Conservation (phyloP, 2,888 invertebrate species). For the Alsophila aescularia region DNA sequence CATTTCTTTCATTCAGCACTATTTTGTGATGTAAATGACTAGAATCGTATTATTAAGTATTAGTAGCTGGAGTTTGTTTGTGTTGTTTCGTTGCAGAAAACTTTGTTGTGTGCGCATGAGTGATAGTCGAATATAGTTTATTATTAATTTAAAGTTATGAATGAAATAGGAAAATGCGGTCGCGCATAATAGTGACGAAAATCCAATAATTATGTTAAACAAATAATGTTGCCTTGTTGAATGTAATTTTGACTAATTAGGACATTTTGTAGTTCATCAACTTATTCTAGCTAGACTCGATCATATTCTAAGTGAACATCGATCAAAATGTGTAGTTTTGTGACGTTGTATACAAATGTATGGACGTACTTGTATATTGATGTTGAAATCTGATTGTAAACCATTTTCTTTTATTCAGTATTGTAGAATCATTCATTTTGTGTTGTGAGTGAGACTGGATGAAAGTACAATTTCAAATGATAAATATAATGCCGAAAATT, state of each 20-base stretch:
- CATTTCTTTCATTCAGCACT: constrained; percentile 74
- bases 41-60: constrained; percentile 83
- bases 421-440: constrained; percentile 77
- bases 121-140: constrained; percentile 83
- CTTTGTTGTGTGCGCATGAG: constrained; percentile 70
- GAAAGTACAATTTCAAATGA: constrained; percentile 76
- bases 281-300: constrained; percentile 74
- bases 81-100: constrained; percentile 69
- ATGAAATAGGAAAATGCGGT: constrained; percentile 83
- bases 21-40: constrained; percentile 80
- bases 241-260: constrained; percentile 80
- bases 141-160: constrained; percentile 79
- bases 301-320: constrained; percentile 72
- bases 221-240: constrained; percentile 76
- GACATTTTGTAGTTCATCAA: constrained; percentile 82
- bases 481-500: constrained; percentile 62
- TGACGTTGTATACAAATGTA: constrained; percentile 57
- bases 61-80: constrained; percentile 79
- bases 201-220: constrained; percentile 82
- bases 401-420: constrained; percentile 77
- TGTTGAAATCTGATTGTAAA: constrained; percentile 55
- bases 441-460: constrained; percentile 81
- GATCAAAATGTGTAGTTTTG: constrained; percentile 75
- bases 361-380: constrained; percentile 53
- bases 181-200: constrained; percentile 84